These are phyloP conservation scores for Decapterus maruadsi DNA, from an alignment of 2,797 vertebrate species.

Conservation along the genomic window DNA sequence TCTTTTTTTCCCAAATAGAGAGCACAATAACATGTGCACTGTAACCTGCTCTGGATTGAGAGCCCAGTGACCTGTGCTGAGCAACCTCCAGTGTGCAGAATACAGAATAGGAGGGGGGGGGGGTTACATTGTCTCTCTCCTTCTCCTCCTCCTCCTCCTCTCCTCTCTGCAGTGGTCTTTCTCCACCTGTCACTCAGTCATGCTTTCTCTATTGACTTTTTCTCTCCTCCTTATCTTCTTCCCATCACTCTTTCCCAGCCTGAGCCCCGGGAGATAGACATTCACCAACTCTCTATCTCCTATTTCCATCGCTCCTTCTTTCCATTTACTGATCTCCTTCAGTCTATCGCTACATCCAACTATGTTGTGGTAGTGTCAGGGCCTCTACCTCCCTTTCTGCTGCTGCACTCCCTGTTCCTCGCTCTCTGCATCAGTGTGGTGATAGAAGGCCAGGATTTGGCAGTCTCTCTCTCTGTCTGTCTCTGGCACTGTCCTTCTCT, in stretches of 20 bases:
- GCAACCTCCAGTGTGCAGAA: slow-evolving; percentile 12
- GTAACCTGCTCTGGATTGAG: slow-evolving; percentile 15
- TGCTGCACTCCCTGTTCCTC: slow-evolving; percentile 16
- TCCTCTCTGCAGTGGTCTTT: slow-evolving; percentile 20
- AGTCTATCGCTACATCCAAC: slow-evolving; percentile 22
- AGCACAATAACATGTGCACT: neutral
- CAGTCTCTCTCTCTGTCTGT: slow-evolving; percentile 26
- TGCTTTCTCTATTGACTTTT: slow-evolving; percentile 63
- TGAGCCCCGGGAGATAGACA: slow-evolving; percentile 51
- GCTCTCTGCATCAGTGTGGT: slow-evolving; percentile 31
- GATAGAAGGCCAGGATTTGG: slow-evolving; percentile 36
- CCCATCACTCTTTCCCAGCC: slow-evolving; percentile 51
- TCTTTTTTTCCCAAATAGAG: neutral
- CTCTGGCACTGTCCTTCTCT: slow-evolving; percentile 17
- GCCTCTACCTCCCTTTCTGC: slow-evolving; percentile 24
- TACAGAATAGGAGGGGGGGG: neutral
- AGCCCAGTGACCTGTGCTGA: slow-evolving; percentile 24
- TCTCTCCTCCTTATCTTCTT: slow-evolving; percentile 51
- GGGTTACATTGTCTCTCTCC: neutral
- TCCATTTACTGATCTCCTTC: slow-evolving; percentile 55
- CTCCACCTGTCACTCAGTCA: slow-evolving; percentile 46
- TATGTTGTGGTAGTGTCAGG: slow-evolving; percentile 44
- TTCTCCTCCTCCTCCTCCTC: too few species aligned
- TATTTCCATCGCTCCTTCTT: slow-evolving; percentile 40
- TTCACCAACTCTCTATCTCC: slow-evolving; percentile 46